Evolutionary conservation across 2,888 invertebrate genomes (phyloP).

Genomic region (Poecilus cupreus): DNA sequence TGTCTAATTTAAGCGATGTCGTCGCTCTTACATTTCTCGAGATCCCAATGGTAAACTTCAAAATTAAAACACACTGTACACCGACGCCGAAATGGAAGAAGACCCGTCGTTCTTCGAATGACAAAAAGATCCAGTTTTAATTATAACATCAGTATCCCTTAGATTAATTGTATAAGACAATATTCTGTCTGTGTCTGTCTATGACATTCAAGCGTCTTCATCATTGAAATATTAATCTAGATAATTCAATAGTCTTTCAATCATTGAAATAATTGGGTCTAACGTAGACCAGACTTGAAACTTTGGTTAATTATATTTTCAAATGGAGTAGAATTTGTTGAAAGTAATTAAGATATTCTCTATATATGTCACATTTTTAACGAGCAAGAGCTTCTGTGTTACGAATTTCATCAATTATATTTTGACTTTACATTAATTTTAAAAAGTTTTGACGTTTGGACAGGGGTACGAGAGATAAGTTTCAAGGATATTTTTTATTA

Average conservation of each 20-base stretch:
- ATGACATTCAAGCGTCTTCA: conserved; percentile 43
- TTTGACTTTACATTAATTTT: background rate
- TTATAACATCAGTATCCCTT: conserved; percentile 26
- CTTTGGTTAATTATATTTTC: conserved; percentile 26
- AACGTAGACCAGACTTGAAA: background rate
- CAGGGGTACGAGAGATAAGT: conserved; percentile 13
- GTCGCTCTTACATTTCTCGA: too few species aligned
- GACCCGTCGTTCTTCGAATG: conserved; percentile 1
- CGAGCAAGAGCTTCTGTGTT: conserved; percentile 35
- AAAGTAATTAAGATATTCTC: conserved; percentile 39
- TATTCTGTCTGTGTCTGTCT: background rate
- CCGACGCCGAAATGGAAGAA: background rate
- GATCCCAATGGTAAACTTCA: too few species aligned
- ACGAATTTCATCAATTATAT: conserved; percentile 42
- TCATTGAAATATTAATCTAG: conserved; percentile 28
- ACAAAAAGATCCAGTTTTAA: conserved; percentile 41
- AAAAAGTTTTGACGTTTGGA: background rate
- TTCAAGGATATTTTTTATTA: conserved; percentile 3
- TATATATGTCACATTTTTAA: conserved; percentile 36
- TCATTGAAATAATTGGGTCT: conserved; percentile 49
- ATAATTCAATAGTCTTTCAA: conserved; percentile 48
- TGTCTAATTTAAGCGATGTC: too few species aligned
- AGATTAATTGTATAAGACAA: conserved; percentile 16
- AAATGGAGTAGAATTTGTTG: conserved; percentile 13
- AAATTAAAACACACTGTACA: too few species aligned